Evolutionary conservation across 2,888 invertebrate genomes (phyloP).

Genomic region (Catocala fraxini): DNA sequence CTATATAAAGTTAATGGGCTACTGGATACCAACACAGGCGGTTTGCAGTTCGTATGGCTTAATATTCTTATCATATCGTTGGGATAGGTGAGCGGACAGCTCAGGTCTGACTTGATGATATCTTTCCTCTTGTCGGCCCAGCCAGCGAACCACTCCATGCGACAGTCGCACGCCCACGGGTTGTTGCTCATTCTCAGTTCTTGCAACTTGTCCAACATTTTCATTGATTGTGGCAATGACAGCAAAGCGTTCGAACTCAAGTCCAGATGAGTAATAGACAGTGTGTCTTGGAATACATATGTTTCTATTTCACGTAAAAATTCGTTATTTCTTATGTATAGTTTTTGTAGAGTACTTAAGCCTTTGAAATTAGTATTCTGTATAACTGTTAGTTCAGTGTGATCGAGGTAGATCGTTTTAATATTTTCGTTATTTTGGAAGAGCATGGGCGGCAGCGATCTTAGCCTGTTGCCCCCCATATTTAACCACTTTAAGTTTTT

Average conservation of each 20-base stretch:
- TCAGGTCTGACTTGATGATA: slow-evolving; percentile 88
- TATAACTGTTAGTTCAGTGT: slow-evolving; percentile 90
- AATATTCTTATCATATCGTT: slow-evolving; percentile 91
- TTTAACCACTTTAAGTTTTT: slow-evolving; percentile 86
- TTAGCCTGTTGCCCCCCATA: slow-evolving; percentile 88
- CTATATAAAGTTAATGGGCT: slow-evolving; percentile 89
- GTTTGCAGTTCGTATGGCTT: slow-evolving; percentile 90
- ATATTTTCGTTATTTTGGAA: slow-evolving; percentile 90
- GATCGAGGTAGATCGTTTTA: slow-evolving; percentile 88
- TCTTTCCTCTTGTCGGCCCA: slow-evolving; percentile 85
- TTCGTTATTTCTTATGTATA: slow-evolving; percentile 89
- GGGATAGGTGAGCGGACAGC: slow-evolving; percentile 90
- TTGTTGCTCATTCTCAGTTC: slow-evolving; percentile 91
- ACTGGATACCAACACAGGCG: slow-evolving; percentile 88
- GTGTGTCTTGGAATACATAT: slow-evolving; percentile 89
- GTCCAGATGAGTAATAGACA: slow-evolving; percentile 89
- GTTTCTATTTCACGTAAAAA: slow-evolving; percentile 89
- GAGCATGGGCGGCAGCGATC: slow-evolving; percentile 87
- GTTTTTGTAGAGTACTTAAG: slow-evolving; percentile 86
- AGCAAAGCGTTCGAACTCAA: slow-evolving; percentile 91
- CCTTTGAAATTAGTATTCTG: slow-evolving; percentile 90
- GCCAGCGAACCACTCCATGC: slow-evolving; percentile 91
- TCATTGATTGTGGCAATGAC: slow-evolving; percentile 91
- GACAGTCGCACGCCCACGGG: slow-evolving; percentile 95
- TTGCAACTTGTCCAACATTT: slow-evolving; percentile 88